Base-by-base conservation (phyloP, 2,113 vertebrate species). In the Mesembrinibis cayennensis region DNA sequence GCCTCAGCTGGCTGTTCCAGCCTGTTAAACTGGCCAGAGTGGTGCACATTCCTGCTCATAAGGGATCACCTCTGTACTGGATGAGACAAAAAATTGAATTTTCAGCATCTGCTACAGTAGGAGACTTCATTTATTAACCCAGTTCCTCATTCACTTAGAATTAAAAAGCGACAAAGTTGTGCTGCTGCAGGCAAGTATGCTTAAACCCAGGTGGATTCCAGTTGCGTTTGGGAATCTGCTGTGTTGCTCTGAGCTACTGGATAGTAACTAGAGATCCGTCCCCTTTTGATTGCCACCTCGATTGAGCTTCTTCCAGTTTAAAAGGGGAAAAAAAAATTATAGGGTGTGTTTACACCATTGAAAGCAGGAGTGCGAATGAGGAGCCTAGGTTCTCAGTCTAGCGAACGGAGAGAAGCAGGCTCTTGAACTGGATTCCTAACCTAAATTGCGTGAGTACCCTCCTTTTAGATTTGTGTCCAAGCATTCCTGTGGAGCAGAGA, bases 271-370 rank as follows among this genome's bases (percentile, higher is more conserved):
- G 59, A 40, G 12, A 5, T 16, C n/a, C 26, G 2, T 55, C 17
- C 11, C 12, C 16, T 66, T 71, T 17, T 7, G 40, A 20, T 10
- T 52, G 58, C 16, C 36, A 23, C 25, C 16, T 44, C 25, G 14
- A 8, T 2, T 71, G 25, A 58, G 25, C 42, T 36, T 7, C 22
- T 58, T 47, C 5, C 40, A 16, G 9, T 29, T 56, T 59, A 22
- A 56, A 73, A 81, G 5, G 1, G 5, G 5, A 2, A 1, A 2
- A 1, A 12, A 27, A 47, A 12, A 42, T 42, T 8, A 8, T 0
- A 36, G 47, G 18, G 1, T 27, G 2, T 45, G 7, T 52, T 78
- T 15, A 12, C 5, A 47, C 10, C 40, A 16, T 5, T 82, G 59
- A 45, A 74, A 19, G 27, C 1, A 7, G 34, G 58, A 18, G 26